These are phyloP conservation scores for Bambusicola thoracicus DNA, from an alignment of 2,113 vertebrate genomes.

Conservation along the genomic window DNA sequence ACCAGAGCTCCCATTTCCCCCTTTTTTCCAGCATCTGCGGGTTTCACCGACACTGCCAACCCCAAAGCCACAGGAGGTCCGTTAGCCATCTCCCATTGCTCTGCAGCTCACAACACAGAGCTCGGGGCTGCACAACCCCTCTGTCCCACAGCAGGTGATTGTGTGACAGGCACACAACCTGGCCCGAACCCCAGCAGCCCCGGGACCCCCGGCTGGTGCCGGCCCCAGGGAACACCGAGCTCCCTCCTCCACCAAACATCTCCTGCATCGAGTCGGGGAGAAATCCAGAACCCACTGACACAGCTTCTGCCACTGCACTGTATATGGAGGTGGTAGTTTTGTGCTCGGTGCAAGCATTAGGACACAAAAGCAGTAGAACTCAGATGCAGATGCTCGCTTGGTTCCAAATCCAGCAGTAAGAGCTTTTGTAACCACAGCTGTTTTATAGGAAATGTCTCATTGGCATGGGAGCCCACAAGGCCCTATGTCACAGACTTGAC, in stretches of 20 bases:
- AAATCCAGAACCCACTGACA: background rate
- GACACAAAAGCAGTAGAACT: background rate
- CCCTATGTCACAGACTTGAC: background rate
- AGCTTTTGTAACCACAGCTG: background rate
- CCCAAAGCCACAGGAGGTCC: background rate
- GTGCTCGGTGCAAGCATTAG: background rate
- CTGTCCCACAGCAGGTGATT: background rate
- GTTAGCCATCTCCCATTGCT: background rate
- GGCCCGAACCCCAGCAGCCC: background rate
- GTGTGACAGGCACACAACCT: background rate
- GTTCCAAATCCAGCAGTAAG: background rate
- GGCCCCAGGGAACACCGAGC: background rate
- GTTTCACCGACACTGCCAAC: background rate
- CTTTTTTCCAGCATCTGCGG: background rate
- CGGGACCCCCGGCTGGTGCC: background rate
- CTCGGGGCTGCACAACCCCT: fast-evolving
- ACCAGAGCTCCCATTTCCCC: background rate
- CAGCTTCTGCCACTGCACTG: background rate
- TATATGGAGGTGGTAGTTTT: background rate
- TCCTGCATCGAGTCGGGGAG: background rate
- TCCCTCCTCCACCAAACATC: background rate
- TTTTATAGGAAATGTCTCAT: background rate
- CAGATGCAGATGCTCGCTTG: background rate
- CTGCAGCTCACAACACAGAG: background rate
- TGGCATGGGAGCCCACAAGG: background rate